These are phyloP conservation scores for Fulmarus glacialis DNA, from an alignment of 2,113 vertebrate genomes.

Conservation along the genomic window DNA sequence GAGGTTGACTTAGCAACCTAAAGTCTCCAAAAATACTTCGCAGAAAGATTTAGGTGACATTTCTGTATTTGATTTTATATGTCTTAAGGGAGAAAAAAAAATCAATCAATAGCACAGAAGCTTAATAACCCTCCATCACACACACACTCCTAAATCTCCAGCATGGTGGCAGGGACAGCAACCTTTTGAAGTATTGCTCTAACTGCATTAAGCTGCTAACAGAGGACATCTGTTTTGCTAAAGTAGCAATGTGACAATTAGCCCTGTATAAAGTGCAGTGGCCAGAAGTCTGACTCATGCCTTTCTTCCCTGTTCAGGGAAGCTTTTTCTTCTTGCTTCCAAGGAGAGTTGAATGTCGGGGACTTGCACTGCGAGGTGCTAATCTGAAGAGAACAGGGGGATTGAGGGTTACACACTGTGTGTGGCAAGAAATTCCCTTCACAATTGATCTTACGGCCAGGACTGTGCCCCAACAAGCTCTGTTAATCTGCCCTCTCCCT, in stretches of 20 bases:
- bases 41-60: background rate
- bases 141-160: background rate
- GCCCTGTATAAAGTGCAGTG: background rate
- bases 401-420: background rate
- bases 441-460: background rate
- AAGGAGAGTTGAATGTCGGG: background rate
- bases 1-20: background rate
- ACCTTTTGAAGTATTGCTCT: background rate
- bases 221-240: background rate
- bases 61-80: background rate
- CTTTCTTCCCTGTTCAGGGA: background rate
- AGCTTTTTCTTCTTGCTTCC: background rate
- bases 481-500: background rate
- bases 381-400: background rate
- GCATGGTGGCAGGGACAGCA: background rate
- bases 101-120: background rate
- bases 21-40: background rate
- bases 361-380: background rate
- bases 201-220: background rate
- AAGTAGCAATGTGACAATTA: background rate
- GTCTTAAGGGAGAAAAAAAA: background rate
- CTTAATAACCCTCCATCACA: background rate
- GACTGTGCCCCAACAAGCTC: background rate
- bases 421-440: conserved; percentile 13
- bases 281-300: background rate